A percentile compares a stretch with the other conserved stretches of the same genome.
phyloP scores from a whole-genome alignment of 2,113 vertebrate species.

The Gracilinanus agilis region DNA sequence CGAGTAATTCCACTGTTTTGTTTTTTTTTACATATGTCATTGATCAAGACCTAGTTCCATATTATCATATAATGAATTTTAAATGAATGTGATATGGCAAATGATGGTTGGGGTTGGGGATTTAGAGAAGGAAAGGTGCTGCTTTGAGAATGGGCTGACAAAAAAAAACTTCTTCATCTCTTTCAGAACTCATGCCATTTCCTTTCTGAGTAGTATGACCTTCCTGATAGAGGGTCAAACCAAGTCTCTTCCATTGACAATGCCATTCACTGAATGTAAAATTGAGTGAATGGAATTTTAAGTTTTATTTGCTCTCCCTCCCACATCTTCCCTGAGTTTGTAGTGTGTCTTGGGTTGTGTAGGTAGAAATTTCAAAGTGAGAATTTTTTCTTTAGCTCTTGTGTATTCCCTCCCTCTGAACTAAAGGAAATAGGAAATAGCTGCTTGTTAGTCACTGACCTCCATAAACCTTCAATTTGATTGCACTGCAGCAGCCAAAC shows the following conservation, averaged over 20 bases:
- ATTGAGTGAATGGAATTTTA: neutral
- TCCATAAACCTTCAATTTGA: conserved; percentile 48
- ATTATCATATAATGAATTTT: no score
- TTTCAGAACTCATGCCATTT: no score
- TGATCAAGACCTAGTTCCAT: no score
- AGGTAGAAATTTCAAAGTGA: conserved; percentile 28
- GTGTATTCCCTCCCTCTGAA: neutral
- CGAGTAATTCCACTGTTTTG: no score
- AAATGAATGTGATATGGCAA: neutral
- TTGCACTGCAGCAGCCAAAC: conserved; percentile 38
- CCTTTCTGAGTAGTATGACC: neutral
- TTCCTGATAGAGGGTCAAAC: neutral
- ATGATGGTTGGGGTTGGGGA: neutral
- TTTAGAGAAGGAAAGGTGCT: conserved; percentile 15
- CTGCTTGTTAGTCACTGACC: conserved; percentile 44
- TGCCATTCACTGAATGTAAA: neutral
- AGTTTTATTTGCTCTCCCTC: conserved; percentile 37
- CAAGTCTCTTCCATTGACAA: neutral
- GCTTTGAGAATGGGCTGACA: neutral
- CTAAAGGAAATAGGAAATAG: conserved; percentile 38
- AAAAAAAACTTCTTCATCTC: neutral
- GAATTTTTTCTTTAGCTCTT: conserved; percentile 9
- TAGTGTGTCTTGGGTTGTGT: neutral
- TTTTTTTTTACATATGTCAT: no score
- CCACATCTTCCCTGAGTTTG: neutral